These are phyloP conservation scores for Drymodes brunneopygia DNA, from an alignment of 2,113 vertebrate species.

Conservation along the genomic window DNA sequence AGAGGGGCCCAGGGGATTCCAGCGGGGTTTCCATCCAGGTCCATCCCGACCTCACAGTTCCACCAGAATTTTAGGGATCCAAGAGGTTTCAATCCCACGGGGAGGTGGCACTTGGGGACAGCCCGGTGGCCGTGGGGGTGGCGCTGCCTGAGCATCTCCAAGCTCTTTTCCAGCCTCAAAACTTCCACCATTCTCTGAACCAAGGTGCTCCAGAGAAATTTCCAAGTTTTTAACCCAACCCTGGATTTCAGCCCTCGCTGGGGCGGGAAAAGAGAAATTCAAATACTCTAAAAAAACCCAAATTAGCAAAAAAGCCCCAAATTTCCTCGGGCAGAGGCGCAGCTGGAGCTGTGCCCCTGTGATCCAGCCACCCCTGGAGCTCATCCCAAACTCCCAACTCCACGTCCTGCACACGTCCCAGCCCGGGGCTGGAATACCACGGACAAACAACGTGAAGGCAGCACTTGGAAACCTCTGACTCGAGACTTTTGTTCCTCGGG, in stretches of 20 bases:
- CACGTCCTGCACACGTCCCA: background rate
- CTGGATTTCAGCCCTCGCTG: background rate
- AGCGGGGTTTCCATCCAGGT: rapidly evolving
- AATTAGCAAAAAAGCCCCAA: background rate
- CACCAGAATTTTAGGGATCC: background rate
- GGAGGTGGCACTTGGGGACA: background rate
- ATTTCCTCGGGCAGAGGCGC: background rate
- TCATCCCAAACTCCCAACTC: background rate
- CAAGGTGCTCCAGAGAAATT: background rate
- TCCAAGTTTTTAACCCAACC: background rate
- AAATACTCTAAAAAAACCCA: background rate
- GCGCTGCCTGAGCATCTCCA: rapidly evolving
- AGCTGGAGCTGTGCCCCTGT: background rate
- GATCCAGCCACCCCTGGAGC: background rate
- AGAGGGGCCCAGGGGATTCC: background rate
- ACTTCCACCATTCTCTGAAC: background rate
- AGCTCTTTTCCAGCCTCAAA: background rate
- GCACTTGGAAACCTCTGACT: constrained; percentile 6
- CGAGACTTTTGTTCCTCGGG: background rate
- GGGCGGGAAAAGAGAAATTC: rapidly evolving
- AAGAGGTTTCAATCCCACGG: rapidly evolving
- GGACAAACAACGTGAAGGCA: background rate
- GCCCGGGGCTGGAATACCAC: background rate
- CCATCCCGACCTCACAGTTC: background rate
- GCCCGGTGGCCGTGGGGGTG: rapidly evolving